These are phyloP conservation scores for Parotocinclus haroldoi DNA, from an alignment of 2,797 vertebrate genomes.

Conservation along the genomic window DNA sequence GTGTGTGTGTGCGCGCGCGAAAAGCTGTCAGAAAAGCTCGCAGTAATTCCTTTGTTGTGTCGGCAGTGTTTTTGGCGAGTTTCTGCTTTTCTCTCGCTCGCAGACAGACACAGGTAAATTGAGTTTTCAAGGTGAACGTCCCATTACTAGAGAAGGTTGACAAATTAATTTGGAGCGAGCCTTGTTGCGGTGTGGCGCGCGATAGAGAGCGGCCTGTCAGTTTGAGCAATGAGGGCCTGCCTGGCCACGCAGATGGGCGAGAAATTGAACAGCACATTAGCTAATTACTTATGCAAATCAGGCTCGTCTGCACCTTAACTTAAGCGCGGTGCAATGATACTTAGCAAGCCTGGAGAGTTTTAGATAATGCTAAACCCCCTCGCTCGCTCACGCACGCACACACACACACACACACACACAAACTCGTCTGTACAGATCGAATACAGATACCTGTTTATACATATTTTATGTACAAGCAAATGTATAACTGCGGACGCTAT, in stretches of 20 bases:
- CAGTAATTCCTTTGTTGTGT: conserved; percentile 45
- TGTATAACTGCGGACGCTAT: too few species aligned
- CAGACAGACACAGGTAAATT: conserved; percentile 70
- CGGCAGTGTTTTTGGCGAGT: conserved; percentile 44
- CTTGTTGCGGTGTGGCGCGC: conserved; percentile 70
- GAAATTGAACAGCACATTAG: conserved; percentile 77
- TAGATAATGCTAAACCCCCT: conserved; percentile 66
- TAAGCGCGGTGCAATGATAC: conserved; percentile 65
- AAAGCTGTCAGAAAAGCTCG: conserved; percentile 43
- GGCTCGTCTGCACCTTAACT: conserved; percentile 68
- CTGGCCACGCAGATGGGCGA: conserved; percentile 70
- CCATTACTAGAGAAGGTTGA: conserved; percentile 77
- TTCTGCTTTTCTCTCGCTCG: conserved; percentile 40
- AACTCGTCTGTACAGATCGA: conserved; percentile 8
- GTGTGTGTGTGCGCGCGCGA: conserved; percentile 23
- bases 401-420: conserved; percentile 25
- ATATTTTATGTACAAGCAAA: conserved; percentile 12
- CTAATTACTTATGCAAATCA: conserved; percentile 82
- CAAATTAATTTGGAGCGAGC: conserved; percentile 75
- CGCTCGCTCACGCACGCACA: conserved; percentile 30
- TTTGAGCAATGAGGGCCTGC: conserved; percentile 76
- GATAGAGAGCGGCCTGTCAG: conserved; percentile 77
- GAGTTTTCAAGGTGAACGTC: conserved; percentile 82
- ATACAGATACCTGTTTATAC: too few species aligned
- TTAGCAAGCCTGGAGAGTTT: conserved; percentile 63